Evolutionary conservation across 2,888 invertebrate genomes (phyloP).

Genomic region (Platypus cylindrus): DNA sequence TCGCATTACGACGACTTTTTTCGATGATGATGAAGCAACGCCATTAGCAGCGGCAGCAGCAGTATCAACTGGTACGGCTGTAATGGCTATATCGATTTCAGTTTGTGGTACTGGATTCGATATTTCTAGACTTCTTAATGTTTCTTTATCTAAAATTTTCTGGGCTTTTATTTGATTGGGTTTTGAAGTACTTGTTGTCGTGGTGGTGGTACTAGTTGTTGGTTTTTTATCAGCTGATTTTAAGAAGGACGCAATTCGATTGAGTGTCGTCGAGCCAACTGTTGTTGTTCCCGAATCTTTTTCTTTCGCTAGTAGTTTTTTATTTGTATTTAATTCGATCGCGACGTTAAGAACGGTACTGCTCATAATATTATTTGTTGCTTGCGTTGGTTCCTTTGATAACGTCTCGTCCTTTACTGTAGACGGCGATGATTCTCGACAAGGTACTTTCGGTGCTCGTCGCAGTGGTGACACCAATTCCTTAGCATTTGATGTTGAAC

Average conservation of each 20-base stretch:
- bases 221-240: slow-evolving; percentile 47
- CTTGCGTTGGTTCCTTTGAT: slow-evolving; percentile 33
- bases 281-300: slow-evolving; percentile 38
- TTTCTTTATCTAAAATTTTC: slow-evolving; percentile 56
- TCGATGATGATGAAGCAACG: too few species aligned
- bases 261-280: slow-evolving; percentile 42
- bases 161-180: slow-evolving; percentile 45
- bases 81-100: slow-evolving; percentile 47
- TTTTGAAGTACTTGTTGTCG: slow-evolving; percentile 49
- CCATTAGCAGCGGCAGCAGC: too few species aligned
- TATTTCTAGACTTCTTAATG: slow-evolving; percentile 64
- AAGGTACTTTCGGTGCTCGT: slow-evolving; percentile 46
- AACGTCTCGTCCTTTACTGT: slow-evolving; percentile 31
- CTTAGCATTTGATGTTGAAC: slow-evolving; percentile 68
- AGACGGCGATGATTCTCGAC: slow-evolving; percentile 47
- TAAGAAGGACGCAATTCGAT: slow-evolving; percentile 63
- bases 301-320: slow-evolving; percentile 33
- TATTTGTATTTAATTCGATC: slow-evolving; percentile 8
- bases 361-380: too few species aligned
- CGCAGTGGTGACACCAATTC: slow-evolving; percentile 54
- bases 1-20: slow-evolving; percentile 53
- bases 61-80: slow-evolving; percentile 46
- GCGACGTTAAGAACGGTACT: slow-evolving; percentile 17
- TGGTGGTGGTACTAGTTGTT: slow-evolving; percentile 40
- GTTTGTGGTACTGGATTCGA: slow-evolving; percentile 70